A percentile compares a stretch with the other conserved stretches of the same genome.
Conservation (phyloP, 2,113 vertebrate genomes). For the Ceyx margarethae region DNA sequence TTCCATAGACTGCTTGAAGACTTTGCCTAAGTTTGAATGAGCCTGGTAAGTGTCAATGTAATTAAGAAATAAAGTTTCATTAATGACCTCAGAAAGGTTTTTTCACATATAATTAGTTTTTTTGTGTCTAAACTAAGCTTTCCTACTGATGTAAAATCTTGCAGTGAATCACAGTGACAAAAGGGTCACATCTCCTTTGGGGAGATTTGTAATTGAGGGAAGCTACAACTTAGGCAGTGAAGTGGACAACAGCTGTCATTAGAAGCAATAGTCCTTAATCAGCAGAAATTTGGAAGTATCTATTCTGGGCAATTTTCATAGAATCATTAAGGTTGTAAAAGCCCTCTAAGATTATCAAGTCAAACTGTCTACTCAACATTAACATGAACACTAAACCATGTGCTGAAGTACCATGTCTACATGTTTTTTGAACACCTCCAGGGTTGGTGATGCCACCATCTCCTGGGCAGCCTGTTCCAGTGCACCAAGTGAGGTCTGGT, state of each 20-base stretch:
- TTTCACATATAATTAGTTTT: neutral
- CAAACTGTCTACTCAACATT: too few relatives aligned
- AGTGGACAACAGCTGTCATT: neutral
- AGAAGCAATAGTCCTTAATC: neutral
- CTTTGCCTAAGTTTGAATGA: neutral
- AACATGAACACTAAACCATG: too few relatives aligned
- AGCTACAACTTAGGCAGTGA: neutral
- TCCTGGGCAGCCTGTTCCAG: too few relatives aligned
- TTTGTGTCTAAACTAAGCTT: neutral
- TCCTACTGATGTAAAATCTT: neutral
- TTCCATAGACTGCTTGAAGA: neutral
- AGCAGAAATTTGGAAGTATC: neutral
- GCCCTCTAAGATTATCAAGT: too few relatives aligned
- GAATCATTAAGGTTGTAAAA: too few relatives aligned
- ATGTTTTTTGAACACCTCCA: too few relatives aligned
- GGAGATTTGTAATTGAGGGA: neutral
- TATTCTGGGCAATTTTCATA: neutral
- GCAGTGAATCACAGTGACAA: too few relatives aligned
- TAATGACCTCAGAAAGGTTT: conserved; percentile 12
- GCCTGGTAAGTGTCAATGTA: neutral
- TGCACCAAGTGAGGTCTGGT: accelerated
- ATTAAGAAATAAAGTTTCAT: conserved; percentile 16
- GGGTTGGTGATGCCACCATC: too few relatives aligned
- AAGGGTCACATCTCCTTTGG: neutral
- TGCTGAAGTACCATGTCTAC: too few relatives aligned